Evolutionary conservation across 2,113 vertebrate genomes (phyloP), one percentile per base, ranked within the genome.

Genomic region (Leptobrachium ailaonicum): DNA sequence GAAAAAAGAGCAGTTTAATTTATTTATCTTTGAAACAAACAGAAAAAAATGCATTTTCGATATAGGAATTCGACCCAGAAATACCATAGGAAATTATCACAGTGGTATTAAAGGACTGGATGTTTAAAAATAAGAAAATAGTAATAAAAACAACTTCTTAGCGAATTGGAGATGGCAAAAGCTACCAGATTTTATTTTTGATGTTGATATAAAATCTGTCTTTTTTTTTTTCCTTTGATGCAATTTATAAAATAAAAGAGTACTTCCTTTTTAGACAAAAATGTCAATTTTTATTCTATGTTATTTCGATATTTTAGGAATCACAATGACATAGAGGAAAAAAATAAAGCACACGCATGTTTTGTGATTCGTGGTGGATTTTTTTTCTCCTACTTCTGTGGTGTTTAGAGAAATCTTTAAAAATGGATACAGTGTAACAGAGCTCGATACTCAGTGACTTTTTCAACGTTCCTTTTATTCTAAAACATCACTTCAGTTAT

Each of bases 141-240:
- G 0, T 4, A 56, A 67, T 11, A 64, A 71, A 53, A 11, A 47
- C 50, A 53, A 56, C 4, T 20, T 73, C 14, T 3, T 58, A 77
- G n/a, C 66, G 58, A 43, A 32, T 32, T 56, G 68, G 75, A 10
- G 68, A 44, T 50, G 12, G 9, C 32, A 12, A 71, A 40, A 20
- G 56, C 58, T 63, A 54, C 50, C 64, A 47, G 14, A 71, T 71
- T 71, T 71, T 66, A n/a, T 73, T 73, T 73, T 73, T 60, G 43
- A 43, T 56, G 10, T 41, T 73, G 41, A 73, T 13, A 68, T 73
- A 41, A 43, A 60, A 58, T 12, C 41, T 58, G 50, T 77, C 56
- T 40, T 72, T 60, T 42, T 72, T 60, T 42, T 7, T 42, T 74
- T 44, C 40, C 41, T 75, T 50, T 10, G 13, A 60, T 60, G 56